Conservation (phyloP, 2,113 vertebrate genomes). For the Jacana jacana region DNA sequence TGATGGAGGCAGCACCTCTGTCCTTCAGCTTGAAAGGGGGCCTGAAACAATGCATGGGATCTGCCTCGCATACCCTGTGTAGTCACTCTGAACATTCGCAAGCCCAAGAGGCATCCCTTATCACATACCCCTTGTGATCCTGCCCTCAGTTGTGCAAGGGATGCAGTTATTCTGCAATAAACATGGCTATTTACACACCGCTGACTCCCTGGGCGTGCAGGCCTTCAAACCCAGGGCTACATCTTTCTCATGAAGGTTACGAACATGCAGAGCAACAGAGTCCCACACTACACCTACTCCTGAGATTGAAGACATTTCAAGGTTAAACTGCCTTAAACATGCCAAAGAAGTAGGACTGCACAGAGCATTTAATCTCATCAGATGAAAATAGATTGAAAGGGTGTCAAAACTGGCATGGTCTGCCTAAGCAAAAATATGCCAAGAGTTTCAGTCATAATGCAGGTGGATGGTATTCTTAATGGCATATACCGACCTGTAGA, state of each 20-base stretch:
- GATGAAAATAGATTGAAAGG: neutral
- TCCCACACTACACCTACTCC: neutral
- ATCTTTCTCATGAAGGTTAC: neutral
- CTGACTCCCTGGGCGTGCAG: neutral
- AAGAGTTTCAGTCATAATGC: neutral
- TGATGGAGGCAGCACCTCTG: accelerated
- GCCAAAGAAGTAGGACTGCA: neutral
- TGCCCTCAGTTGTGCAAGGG: accelerated
- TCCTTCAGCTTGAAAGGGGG: neutral
- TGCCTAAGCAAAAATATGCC: neutral
- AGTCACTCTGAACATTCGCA: neutral
- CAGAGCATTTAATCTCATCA: neutral
- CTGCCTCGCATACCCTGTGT: accelerated
- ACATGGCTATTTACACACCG: accelerated
- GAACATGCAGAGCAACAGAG: neutral
- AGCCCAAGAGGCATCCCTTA: neutral
- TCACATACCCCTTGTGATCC: neutral
- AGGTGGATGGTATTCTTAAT: neutral
- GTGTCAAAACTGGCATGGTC: neutral
- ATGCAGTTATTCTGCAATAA: neutral
- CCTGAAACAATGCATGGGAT: neutral
- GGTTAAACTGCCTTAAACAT: neutral
- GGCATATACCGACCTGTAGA: neutral
- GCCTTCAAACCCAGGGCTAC: accelerated
- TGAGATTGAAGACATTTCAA: neutral